Percentiles rank a stretch among this genome's conserved stretches.
phyloP scores from a whole-genome alignment of 2,113 vertebrate species.

The Charadrius vociferus region DNA sequence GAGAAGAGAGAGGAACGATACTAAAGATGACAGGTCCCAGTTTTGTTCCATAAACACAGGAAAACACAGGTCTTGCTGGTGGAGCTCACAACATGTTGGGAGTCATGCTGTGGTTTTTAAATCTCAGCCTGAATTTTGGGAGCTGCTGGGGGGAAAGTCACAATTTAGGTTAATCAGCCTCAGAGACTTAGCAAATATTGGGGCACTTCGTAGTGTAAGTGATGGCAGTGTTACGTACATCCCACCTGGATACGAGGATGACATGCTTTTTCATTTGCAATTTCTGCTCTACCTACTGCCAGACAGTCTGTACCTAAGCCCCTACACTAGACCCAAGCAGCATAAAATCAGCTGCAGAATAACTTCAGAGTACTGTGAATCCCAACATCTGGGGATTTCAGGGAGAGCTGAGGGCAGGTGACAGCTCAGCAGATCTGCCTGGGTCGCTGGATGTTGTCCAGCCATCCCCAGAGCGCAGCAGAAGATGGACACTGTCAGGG shows the following conservation, averaged over 20 bases:
- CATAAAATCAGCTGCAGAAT: not conserved
- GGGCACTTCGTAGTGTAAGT: not conserved
- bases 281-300: not conserved
- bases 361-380: not conserved
- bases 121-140: not conserved
- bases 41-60: not conserved
- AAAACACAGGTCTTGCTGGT: not conserved
- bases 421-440: not conserved
- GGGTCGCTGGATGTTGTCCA: not conserved
- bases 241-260: not conserved
- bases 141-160: not conserved
- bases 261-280: not conserved
- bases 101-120: fast-evolving
- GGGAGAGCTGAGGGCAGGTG: not conserved
- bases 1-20: not conserved
- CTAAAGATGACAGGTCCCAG: not conserved
- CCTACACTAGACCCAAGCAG: not conserved
- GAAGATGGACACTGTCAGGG: not conserved
- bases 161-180: not conserved
- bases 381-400: not conserved
- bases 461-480: not conserved
- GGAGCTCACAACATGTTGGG: not conserved
- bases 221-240: not conserved
- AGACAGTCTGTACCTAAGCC: not conserved
- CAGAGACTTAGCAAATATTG: not conserved